Percentiles rank a stretch among this genome's conserved stretches.
These are phyloP conservation scores for Hyposmocoma kahamanoa DNA, from an alignment of 1,140 invertebrate genomes.

Conservation along the genomic window DNA sequence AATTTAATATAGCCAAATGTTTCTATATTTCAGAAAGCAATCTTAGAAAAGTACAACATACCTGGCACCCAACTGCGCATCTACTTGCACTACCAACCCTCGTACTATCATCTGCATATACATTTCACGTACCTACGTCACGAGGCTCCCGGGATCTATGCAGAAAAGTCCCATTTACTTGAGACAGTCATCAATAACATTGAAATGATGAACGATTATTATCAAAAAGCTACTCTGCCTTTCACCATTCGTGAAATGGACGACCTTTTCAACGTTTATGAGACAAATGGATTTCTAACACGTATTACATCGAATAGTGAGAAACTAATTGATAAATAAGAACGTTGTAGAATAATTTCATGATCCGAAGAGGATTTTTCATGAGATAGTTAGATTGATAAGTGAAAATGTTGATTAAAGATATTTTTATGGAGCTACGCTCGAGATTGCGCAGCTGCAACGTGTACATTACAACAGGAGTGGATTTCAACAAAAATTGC, in stretches of 20 bases:
- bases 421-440: slow-evolving; percentile 73
- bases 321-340: slow-evolving; percentile 60
- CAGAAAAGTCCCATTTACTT: slow-evolving; percentile 90
- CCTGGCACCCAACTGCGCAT: slow-evolving; percentile 82
- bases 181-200: slow-evolving; percentile 94
- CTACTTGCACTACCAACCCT: slow-evolving; percentile 97
- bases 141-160: slow-evolving; percentile 86
- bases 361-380: slow-evolving; percentile 11
- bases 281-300: slow-evolving; percentile 56
- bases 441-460: slow-evolving; percentile 73
- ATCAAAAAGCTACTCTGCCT: slow-evolving; percentile 85
- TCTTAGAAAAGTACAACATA: slow-evolving; percentile 87
- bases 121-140: slow-evolving; percentile 92
- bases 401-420: slow-evolving; percentile 62
- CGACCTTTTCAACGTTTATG: slow-evolving; percentile 70
- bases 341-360: slow-evolving; percentile 11
- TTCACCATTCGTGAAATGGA: slow-evolving; percentile 81
- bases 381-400: slow-evolving; percentile 15
- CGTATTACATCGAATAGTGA: slow-evolving; percentile 38
- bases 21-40: slow-evolving; percentile 77
- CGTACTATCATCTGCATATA: slow-evolving; percentile 97
- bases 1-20: neutral
- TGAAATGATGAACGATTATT: slow-evolving; percentile 87
- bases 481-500: slow-evolving; percentile 54
- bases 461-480: slow-evolving; percentile 70